Conservation (phyloP, 2,888 invertebrate genomes). For the Homarus gammarus region DNA sequence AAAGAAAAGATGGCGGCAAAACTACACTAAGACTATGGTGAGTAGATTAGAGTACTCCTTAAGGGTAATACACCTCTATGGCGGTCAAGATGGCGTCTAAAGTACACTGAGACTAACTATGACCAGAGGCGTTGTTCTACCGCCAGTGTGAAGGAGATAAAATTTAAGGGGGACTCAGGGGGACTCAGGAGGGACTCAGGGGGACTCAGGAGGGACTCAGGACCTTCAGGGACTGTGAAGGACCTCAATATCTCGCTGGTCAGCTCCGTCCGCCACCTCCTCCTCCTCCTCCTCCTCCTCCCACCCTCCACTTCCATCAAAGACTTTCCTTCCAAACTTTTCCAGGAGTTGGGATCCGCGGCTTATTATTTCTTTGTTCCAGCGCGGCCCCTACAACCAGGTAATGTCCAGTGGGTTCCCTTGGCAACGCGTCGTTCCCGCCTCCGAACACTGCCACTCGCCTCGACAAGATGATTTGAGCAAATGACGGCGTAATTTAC, state of each 20-base stretch:
- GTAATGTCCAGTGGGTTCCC: slow-evolving; percentile 68
- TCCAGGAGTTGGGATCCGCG: slow-evolving; percentile 63
- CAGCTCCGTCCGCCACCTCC: slow-evolving; percentile 27
- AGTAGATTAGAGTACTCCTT: no score
- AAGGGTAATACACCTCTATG: no score
- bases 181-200: no score
- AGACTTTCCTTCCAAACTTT: slow-evolving; percentile 64
- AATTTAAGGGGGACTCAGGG: no score
- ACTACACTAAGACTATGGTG: no score
- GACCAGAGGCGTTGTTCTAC: no score
- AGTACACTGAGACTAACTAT: no score
- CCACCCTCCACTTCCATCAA: slow-evolving; percentile 44
- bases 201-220: no score
- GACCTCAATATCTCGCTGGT: slow-evolving; percentile 40
- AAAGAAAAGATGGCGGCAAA: no score
- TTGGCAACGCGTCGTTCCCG: slow-evolving; percentile 70
- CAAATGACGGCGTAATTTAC: slow-evolving; percentile 62
- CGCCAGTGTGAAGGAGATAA: no score
- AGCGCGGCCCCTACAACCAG: slow-evolving; percentile 59
- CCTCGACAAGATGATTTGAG: slow-evolving; percentile 42
- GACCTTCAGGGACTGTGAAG: not conserved
- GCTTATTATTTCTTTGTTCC: slow-evolving; percentile 71
- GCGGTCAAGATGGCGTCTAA: no score
- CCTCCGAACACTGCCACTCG: slow-evolving; percentile 51
- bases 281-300: slow-evolving; percentile 28